Base-by-base conservation (phyloP, 2,113 vertebrate species). In the Sprattus sprattus region DNA sequence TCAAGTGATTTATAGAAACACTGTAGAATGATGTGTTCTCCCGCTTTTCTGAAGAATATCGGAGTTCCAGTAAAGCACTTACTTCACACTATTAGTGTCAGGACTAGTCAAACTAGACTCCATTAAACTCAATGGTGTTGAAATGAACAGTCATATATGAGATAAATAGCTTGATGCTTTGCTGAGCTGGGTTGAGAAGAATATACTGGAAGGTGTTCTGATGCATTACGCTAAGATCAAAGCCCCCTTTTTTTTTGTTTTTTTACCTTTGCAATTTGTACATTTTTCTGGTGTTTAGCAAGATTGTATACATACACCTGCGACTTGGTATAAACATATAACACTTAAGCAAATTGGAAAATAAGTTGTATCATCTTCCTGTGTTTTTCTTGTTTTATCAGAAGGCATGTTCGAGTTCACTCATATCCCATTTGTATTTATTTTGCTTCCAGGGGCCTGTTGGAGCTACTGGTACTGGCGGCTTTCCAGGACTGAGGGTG, bases 401-500 rank as follows among this genome's bases (percentile, higher is more conserved):
- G 25, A 71, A 28, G 25, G 25, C 64, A 78, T 78, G 39, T 39
- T 39, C 1, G 39, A 2, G 39, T 39, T 39, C 39, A 39, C 39
- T 78, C 28, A 39, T 78, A 11, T 28, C 13, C 28, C 28, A 78
- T 39, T 16, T 39, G 0, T 78, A 0, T 13, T 10, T 39, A 0
- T 78, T 78, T 93, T 87, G 89, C 94, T 93, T 82, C 84, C 93
- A 99, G 98, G 98, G 98, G 78, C 91, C 94, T 88, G 92, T 96
- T 92, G 98, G 98, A 91, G 96, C 95, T 83, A 87, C 90, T 91
- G 98, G 98, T 75, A 97, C 96, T 83, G 88, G 93, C 39, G 98
- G 98, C 84, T 99, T 99, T 93, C 97, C 97, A 86, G 98, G 98
- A 44, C 93, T 99, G 81, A 96, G 95, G 94, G 98, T 99, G 89